Conservation (phyloP, 2,113 vertebrate genomes). For the Dinomys branickii region DNA sequence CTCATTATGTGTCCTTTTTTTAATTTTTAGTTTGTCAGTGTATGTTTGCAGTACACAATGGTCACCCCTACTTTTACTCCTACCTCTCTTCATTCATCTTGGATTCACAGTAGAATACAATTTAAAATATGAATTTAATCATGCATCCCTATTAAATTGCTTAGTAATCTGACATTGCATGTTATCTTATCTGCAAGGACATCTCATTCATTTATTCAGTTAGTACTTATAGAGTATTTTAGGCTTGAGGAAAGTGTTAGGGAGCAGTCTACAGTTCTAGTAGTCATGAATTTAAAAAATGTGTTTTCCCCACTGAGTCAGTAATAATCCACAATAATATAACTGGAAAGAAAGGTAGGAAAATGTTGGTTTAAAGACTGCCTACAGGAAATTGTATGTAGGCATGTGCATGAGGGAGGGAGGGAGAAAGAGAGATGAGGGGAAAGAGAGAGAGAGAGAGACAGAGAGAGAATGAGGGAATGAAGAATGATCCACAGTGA, state of each 20-base stretch:
- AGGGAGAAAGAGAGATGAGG: not conserved
- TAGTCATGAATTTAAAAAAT: not conserved
- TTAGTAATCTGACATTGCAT: not conserved
- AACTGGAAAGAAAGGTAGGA: not conserved
- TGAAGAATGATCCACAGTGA: not conserved
- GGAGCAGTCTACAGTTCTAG: not conserved
- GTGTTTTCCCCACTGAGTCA: not conserved
- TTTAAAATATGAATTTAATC: conserved; percentile 14
- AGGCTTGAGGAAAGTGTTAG: not conserved
- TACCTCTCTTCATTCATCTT: not conserved
- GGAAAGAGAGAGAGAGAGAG: not conserved
- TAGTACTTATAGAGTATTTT: not conserved
- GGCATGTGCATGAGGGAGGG: not conserved
- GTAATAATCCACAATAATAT: not conserved
- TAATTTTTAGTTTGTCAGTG: not conserved
- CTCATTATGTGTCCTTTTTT: not conserved
- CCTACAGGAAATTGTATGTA: not conserved
- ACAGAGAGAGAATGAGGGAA: not conserved
- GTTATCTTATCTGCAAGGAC: not conserved
- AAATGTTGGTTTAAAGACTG: not conserved
- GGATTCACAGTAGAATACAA: not conserved
- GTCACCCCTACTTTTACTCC: not conserved
- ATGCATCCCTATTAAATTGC: conserved; percentile 11
- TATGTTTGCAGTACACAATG: not conserved
- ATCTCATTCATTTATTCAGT: conserved; percentile 18